Evolutionary conservation across 1,140 invertebrate species (phyloP).

Genomic region (Globodera ellingtonae): DNA sequence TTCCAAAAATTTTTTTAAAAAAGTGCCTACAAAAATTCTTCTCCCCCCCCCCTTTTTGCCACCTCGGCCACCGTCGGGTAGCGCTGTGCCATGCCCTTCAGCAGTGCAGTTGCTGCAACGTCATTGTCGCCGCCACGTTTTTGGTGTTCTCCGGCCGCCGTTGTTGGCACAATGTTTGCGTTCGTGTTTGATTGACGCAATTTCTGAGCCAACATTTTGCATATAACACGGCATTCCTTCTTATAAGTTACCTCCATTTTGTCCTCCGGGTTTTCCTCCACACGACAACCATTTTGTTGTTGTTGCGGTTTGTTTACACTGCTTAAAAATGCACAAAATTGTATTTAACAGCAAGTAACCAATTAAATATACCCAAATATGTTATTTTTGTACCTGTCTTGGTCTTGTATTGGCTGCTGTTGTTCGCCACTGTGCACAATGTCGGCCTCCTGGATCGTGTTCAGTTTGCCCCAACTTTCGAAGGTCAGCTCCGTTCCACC

Average conservation of each 20-base stretch:
- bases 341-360: background rate
- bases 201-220: background rate
- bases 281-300: background rate
- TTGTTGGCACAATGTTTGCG: background rate
- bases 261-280: background rate
- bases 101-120: background rate
- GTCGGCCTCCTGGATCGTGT: constrained; percentile 26
- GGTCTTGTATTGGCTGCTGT: background rate
- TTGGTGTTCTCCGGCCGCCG: background rate
- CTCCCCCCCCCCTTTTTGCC: background rate
- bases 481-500: constrained; percentile 22
- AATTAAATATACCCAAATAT: background rate
- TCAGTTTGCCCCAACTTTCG: constrained; percentile 29
- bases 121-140: background rate
- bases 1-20: background rate
- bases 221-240: background rate
- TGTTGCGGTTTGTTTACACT: background rate
- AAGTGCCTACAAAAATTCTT: background rate
- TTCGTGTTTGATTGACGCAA: background rate
- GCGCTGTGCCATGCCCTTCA: constrained; percentile 6
- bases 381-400: too few species aligned
- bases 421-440: constrained; percentile 19
- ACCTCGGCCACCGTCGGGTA: constrained; percentile 12
- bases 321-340: background rate
- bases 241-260: background rate